Base-by-base conservation (phyloP, 2,888 invertebrate genomes). In the Elmis aenea region DNA sequence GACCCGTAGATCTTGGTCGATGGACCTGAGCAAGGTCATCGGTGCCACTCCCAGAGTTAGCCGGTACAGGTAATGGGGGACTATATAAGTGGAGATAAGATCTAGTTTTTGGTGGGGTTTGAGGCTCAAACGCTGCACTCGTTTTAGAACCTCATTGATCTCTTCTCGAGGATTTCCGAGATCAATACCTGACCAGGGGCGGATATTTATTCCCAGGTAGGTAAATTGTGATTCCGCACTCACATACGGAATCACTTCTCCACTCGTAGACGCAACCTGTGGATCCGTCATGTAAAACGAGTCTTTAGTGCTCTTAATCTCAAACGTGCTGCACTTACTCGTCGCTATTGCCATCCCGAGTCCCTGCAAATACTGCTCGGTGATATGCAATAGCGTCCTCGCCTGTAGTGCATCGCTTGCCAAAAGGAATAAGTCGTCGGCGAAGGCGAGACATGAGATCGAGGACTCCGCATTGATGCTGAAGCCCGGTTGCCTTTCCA, bases 41-140 rank as follows among this genome's bases (percentile, higher is more conserved):
- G 52, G 8, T 30, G 44, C 36, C 2, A 48, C 50, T 1, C 56
- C 62, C 2, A 66, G 26, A 24, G 58, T 59, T 5, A 69, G 26
- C 3, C 47, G 38, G 39, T 68, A 66, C 27, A 58, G 40, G 40
- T 58, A 59, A 20, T 59, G 52, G 9, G 66, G 66, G n/a, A 68
- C 42, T 16, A 68, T 51, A 49, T 62, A 54, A 2, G 39, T 51
- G 38, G 62, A 47, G 22, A 68, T 39, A 18, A 32, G n/a, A 2
- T 32, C 16, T 5, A 16, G 10, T 12, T 25, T 33, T 14, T 25
- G 25, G 16, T 12, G 15, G 5, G 33, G 33, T 13, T 33, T 33
- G n/a, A 33, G 11, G 3, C 25, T 12, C 2, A 24, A 12, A 16
- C 16, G 13, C 13, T 8, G 24, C 4, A 23, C n/a, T 4, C 24